A percentile compares a stretch with the other conserved stretches of the same genome.
Conservation (phyloP, 2,797 vertebrate species). For the Triplophysa bombifrons region DNA sequence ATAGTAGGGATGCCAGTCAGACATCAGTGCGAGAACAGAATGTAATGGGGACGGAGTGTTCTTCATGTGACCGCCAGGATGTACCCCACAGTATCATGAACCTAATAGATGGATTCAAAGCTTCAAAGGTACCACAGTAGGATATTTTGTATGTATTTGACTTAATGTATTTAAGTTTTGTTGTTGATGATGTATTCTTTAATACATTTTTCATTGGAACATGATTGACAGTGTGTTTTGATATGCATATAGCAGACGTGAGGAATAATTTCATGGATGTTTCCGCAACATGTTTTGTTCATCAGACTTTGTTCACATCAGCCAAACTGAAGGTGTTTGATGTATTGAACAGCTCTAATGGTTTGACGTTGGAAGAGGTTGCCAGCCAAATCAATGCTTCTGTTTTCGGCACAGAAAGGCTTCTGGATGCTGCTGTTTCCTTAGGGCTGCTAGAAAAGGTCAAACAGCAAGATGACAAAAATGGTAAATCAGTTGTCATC, state of each 20-base stretch:
- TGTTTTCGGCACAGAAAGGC: constrained; percentile 73
- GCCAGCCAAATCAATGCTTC: constrained; percentile 75
- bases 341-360: constrained; percentile 70
- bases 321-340: constrained; percentile 88
- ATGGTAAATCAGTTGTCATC: constrained; percentile 51
- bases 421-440: constrained; percentile 85
- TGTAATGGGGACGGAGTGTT: constrained; percentile 40
- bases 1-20: constrained; percentile 33
- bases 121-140: constrained; percentile 82
- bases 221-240: neutral
- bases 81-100: constrained; percentile 71
- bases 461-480: constrained; percentile 64
- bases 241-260: neutral
- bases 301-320: constrained; percentile 86
- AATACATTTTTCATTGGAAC: neutral
- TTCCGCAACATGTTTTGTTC: constrained; percentile 19
- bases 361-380: constrained; percentile 71
- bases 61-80: constrained; percentile 52
- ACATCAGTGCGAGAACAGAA: constrained; percentile 40
- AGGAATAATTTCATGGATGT: neutral
- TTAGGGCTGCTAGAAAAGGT: constrained; percentile 80
- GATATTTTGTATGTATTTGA: neutral
- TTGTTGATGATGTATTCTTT: neutral
- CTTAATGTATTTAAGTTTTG: neutral
- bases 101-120: constrained; percentile 88